These are phyloP conservation scores for Listronotus oregonensis DNA, from an alignment of 1,140 invertebrate species.

Conservation along the genomic window DNA sequence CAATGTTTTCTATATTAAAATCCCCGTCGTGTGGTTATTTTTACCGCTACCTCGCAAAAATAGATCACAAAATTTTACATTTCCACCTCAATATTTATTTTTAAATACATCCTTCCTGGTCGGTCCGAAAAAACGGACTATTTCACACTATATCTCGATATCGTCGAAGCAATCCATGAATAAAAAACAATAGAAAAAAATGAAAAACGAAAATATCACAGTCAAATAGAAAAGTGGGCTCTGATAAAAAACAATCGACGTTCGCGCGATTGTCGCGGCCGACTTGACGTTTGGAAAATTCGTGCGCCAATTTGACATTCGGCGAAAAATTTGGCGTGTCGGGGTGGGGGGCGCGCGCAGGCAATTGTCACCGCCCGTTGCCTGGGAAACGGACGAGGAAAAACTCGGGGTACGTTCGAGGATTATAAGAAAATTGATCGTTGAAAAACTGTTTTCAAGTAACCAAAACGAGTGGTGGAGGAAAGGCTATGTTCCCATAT, in stretches of 20 bases:
- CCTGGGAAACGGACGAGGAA: constrained; percentile 9
- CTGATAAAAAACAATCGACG: constrained; percentile 31
- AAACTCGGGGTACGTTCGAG: constrained; percentile 13
- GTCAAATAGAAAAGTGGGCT: constrained; percentile 24
- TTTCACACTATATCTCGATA: background rate
- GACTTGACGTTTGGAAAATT: constrained; percentile 31
- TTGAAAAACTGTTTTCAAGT: no score
- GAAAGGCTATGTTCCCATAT: no score
- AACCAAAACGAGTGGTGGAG: no score
- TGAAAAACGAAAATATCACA: constrained; percentile 27
- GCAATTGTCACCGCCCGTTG: constrained; percentile 30
- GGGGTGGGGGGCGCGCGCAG: constrained; percentile 22
- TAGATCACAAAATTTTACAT: constrained; percentile 28
- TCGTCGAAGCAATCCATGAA: background rate
- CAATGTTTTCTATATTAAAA: constrained; percentile 31
- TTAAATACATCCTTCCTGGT: background rate
- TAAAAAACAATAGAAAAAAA: constrained; percentile 14
- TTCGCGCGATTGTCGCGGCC: constrained; percentile 31
- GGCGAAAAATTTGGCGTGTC: constrained; percentile 21
- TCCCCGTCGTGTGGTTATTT: constrained; percentile 26
- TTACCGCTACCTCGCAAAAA: constrained; percentile 26
- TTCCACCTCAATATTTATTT: constrained; percentile 17
- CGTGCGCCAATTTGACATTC: constrained; percentile 31
- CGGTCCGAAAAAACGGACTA: background rate
- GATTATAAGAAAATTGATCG: background rate